phyloP scores from a whole-genome alignment of 2,797 vertebrate species.

The Danio choprae region DNA sequence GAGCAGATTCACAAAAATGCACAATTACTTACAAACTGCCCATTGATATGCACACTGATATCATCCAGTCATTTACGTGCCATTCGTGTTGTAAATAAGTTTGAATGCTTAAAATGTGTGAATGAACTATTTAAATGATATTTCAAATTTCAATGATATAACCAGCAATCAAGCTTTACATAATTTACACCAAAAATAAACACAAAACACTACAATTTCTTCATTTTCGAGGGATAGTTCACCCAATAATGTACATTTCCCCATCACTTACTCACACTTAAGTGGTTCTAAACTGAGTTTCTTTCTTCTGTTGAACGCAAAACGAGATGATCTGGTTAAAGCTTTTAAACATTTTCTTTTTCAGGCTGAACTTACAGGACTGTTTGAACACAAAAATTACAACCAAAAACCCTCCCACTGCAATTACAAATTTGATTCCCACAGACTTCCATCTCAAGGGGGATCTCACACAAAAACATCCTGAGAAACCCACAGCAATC shows the following conservation, averaged over 20 bases:
- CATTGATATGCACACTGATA: no score
- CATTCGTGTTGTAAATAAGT: no score
- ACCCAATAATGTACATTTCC: no score
- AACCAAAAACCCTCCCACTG: not conserved
- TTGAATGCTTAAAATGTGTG: not conserved
- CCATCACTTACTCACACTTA: no score
- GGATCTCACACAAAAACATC: conserved; percentile 23
- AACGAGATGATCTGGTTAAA: no score
- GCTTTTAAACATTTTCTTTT: no score
- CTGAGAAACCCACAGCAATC: conserved; percentile 19
- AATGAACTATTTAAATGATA: not conserved
- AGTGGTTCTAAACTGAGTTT: no score
- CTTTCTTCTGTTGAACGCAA: no score
- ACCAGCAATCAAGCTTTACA: not conserved
- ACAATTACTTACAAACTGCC: no score
- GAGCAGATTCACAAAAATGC: no score
- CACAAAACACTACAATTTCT: not conserved
- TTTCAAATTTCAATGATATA: not conserved
- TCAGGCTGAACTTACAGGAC: not conserved
- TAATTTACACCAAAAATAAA: not conserved
- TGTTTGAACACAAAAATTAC: not conserved
- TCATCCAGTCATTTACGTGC: no score
- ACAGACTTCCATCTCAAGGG: conserved; percentile 17
- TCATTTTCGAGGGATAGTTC: no score
- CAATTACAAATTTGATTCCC: not conserved